phyloP scores from a whole-genome alignment of 2,113 vertebrate genomes.

The Chrysochloris asiatica region DNA sequence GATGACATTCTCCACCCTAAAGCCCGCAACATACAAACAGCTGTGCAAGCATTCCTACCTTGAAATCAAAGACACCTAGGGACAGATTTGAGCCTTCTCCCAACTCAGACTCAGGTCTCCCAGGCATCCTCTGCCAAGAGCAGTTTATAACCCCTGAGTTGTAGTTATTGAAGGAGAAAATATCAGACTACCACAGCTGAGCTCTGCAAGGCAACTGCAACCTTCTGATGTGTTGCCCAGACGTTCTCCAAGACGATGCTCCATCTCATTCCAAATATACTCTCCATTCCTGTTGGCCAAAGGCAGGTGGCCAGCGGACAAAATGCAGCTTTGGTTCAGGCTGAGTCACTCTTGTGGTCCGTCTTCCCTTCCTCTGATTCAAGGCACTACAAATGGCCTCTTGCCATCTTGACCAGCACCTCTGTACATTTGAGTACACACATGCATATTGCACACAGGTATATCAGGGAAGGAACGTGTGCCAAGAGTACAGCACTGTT shows the following conservation, averaged over 20 bases:
- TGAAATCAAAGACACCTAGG: background rate
- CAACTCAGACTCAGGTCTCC: background rate
- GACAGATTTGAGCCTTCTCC: background rate
- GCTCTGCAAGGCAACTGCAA: background rate
- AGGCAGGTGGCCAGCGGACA: background rate
- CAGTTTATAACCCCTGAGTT: background rate
- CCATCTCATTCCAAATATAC: background rate
- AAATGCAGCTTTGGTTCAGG: background rate
- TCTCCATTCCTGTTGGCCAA: background rate
- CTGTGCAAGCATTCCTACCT: background rate
- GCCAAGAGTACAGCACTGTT: background rate
- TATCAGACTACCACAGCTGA: background rate
- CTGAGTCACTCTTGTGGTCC: background rate
- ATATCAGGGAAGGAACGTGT: background rate
- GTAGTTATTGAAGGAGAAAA: background rate
- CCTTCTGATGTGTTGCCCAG: background rate
- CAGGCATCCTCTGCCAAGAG: background rate
- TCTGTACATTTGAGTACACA: no score
- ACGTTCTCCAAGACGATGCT: background rate
- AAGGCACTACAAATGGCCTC: background rate
- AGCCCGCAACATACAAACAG: background rate
- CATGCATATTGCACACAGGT: background rate
- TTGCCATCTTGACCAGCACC: background rate
- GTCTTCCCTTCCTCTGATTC: background rate
- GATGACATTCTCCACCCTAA: background rate